Percentiles rank a stretch among this genome's conserved stretches.
phyloP scores from a whole-genome alignment of 2,113 vertebrate species.

The Chelonoidis abingdonii region DNA sequence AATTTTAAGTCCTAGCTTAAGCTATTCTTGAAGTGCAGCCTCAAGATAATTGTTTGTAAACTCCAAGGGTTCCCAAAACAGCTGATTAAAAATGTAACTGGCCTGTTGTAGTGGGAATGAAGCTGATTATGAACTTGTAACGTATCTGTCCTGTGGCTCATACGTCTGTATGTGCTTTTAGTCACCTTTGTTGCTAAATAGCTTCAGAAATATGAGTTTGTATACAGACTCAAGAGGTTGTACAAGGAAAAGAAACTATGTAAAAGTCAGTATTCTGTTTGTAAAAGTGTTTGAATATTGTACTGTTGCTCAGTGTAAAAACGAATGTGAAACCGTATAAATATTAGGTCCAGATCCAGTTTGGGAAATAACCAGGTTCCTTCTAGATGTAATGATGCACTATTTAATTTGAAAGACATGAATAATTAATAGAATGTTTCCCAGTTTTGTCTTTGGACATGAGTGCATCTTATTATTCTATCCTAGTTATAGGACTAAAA shows the following conservation, averaged over 20 bases:
- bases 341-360: neutral
- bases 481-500: neutral
- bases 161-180: neutral
- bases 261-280: neutral
- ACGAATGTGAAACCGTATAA: accelerated
- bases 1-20: no score
- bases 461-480: neutral
- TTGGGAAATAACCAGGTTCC: neutral
- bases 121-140: neutral
- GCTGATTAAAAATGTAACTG: neutral
- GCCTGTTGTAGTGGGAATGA: neutral
- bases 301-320: neutral
- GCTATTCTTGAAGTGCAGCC: neutral
- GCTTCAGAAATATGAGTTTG: neutral
- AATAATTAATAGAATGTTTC: neutral
- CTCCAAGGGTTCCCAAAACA: accelerated
- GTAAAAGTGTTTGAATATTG: neutral
- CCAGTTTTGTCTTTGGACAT: neutral
- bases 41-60: neutral
- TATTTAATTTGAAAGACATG: neutral
- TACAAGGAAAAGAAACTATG: neutral
- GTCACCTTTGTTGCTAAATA: neutral
- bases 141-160: neutral
- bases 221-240: neutral
- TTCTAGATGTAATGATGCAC: neutral